phyloP scores from a whole-genome alignment of 2,797 vertebrate species.

The Neomorphus geoffroyi region DNA sequence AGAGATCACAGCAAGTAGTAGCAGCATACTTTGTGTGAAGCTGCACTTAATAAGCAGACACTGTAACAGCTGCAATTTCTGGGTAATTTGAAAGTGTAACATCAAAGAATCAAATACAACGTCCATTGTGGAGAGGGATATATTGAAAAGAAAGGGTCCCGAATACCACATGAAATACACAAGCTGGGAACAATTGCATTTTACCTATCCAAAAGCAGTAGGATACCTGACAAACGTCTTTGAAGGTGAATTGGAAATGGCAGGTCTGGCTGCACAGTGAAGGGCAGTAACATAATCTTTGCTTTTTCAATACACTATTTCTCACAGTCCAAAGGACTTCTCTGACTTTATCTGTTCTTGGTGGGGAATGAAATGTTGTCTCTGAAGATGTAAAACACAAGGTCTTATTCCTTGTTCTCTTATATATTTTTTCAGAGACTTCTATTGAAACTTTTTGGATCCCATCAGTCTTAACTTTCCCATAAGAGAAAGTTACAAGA shows the following conservation, averaged over 20 bases:
- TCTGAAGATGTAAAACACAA: background rate
- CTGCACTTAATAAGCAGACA: background rate
- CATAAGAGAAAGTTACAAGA: background rate
- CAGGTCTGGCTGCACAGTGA: background rate
- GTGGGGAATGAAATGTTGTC: background rate
- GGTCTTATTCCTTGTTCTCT: background rate
- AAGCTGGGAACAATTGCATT: background rate
- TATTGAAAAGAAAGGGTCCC: background rate
- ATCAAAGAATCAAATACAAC: background rate
- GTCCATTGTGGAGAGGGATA: background rate
- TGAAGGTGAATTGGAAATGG: background rate
- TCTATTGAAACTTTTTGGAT: background rate
- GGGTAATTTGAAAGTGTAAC: background rate
- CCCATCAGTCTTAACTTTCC: background rate
- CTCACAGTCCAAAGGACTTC: background rate
- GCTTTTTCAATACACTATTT: conserved; percentile 17
- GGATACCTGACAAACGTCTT: background rate
- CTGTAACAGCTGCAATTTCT: conserved; percentile 28
- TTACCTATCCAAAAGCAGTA: background rate
- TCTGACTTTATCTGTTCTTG: background rate
- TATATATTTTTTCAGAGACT: background rate
- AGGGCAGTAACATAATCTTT: background rate
- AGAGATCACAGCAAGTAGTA: conserved; percentile 31
- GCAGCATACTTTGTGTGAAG: background rate
- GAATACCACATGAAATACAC: background rate